Evolutionary conservation across 2,113 vertebrate species (phyloP), one percentile per base, ranked within the genome.

Genomic region (Rallus limicola): DNA sequence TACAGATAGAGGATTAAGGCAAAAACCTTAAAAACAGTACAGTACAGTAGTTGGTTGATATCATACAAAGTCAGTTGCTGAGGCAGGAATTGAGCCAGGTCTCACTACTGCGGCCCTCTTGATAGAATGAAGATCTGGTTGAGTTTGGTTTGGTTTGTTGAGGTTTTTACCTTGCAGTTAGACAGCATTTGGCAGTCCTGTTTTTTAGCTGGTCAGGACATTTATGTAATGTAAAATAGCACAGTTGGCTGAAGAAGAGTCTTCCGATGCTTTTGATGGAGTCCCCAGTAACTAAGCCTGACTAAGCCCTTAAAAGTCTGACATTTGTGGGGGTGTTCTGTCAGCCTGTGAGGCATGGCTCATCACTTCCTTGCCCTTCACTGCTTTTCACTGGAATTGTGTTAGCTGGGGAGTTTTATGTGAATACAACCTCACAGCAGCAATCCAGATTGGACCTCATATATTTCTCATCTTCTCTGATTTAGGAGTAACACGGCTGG

Each of bases 401-500:
- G 0, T 40, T 38, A 8, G 10, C 40, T 86, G 68, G 0, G 1
- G 71, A 0, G 1, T 4, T 23, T 55, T 62, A 10, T 77, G 17
- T 34, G 46, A 26, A 10, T 29, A 2, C 40, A 24, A 52, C 40
- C 33, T 48, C 2, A 14, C 56, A 34, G 46, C 52, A 79, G 29
- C 67, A 69, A 11, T 21, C 42, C 42, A 40, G 60, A 2, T 46
- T 74, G 56, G 10, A 29, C 29, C 44, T 91, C 62, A 23, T 1
- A 6, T 34, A 1, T 40, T 20, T 80, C 74, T 82, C 24, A 1
- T 87, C 58, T 63, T 48, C 31, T 74, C 33, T 88, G 67, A 1
- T 87, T 17, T 87, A 99, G 99, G 98, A 23, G 98, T 99, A 6
- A 98, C 98, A 0, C 97, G 98, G 8, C 94, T 99, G 40, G 98